A percentile compares a stretch with the other conserved stretches of the same genome.
Conservation (phyloP, 2,888 invertebrate species). For the Invenusta paracnida region DNA sequence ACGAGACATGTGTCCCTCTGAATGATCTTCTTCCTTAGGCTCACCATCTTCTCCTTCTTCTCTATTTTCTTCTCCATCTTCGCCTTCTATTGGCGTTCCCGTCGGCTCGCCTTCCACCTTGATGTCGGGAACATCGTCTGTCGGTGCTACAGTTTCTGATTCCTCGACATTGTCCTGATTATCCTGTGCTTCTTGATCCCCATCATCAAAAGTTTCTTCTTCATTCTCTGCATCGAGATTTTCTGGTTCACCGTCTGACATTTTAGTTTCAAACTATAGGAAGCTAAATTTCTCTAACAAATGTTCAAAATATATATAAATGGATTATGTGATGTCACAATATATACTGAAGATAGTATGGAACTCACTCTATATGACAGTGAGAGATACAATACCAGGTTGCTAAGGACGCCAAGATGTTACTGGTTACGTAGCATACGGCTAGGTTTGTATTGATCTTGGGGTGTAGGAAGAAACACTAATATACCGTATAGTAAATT, state of each 20-base stretch:
- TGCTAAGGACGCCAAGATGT: conserved; percentile 5
- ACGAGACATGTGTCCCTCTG: conserved; percentile 41
- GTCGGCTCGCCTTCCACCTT: conserved; percentile 4
- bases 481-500: too few relatives aligned
- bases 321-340: too few relatives aligned
- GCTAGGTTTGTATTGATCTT: conserved; percentile 13
- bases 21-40: conserved; percentile 37
- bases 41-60: conserved; percentile 47
- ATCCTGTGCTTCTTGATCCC: not conserved
- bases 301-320: too few relatives aligned
- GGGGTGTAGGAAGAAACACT: too few relatives aligned
- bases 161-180: not conserved
- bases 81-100: conserved; percentile 28
- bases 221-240: not conserved
- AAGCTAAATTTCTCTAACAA: too few relatives aligned
- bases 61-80: conserved; percentile 46
- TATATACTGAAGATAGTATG: too few relatives aligned
- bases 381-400: not conserved
- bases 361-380: too few relatives aligned
- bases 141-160: not conserved
- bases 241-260: not conserved
- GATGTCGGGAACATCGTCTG: conserved; percentile 11
- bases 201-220: not conserved
- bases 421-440: not conserved
- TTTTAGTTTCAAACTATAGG: too few relatives aligned